Evolutionary conservation across 2,113 vertebrate genomes (phyloP).

Genomic region (Paradoxurus hermaphroditus): DNA sequence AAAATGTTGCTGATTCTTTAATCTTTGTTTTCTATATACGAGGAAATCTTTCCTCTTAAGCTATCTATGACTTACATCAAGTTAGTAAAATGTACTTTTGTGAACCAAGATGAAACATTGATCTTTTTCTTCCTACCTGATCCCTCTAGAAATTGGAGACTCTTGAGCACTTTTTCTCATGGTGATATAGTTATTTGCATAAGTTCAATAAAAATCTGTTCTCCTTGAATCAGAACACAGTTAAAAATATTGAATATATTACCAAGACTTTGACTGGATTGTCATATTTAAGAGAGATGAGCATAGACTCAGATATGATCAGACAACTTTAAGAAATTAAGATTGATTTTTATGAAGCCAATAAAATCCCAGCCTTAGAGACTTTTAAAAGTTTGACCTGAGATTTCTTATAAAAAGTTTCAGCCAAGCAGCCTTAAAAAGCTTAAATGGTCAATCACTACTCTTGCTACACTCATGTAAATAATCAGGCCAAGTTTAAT

Average conservation of each 20-base stretch:
- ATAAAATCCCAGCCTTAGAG: neutral
- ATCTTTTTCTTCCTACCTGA: neutral
- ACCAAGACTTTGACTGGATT: neutral
- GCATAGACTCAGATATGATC: neutral
- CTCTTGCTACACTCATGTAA: neutral
- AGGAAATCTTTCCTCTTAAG: neutral
- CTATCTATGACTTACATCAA: neutral
- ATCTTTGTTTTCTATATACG: neutral
- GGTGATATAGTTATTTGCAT: neutral
- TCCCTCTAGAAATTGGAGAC: neutral
- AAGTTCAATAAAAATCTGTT: neutral
- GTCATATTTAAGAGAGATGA: neutral
- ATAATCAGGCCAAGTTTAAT: neutral
- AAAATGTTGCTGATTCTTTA: neutral
- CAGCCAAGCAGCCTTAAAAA: neutral
- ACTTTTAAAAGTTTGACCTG: neutral
- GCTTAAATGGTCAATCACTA: neutral
- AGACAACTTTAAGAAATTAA: neutral
- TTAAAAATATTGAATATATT: neutral
- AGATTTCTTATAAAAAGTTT: neutral
- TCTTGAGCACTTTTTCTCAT: neutral
- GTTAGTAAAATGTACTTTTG: neutral
- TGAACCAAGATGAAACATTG: neutral
- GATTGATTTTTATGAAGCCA: neutral
- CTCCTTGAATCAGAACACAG: neutral